Conservation (phyloP, 35 echinoderm and acorn worm genomes). For the Eucidaris tribuloides region DNA sequence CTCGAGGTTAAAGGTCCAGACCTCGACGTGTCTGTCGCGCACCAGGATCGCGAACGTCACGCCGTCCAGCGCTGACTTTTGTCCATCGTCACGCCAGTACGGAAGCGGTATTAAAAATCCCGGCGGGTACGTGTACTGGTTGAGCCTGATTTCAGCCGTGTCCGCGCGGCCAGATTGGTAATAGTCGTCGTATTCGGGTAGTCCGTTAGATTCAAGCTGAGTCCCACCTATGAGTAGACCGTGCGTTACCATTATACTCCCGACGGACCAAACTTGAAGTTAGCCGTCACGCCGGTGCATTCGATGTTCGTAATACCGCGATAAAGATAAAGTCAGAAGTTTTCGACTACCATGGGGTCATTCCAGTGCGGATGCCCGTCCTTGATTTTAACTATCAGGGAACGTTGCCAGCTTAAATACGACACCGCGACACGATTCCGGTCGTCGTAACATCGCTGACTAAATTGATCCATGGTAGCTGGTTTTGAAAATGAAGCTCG, state of each 20-base stretch:
- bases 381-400: constrained; percentile 9
- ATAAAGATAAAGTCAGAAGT: background rate
- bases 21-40: constrained; percentile 2
- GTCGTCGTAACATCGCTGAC: background rate
- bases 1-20: background rate
- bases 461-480: constrained; percentile 38
- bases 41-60: background rate
- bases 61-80: background rate
- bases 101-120: constrained; percentile 37
- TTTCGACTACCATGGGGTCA: background rate
- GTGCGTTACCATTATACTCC: background rate
- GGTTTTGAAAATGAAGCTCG: background rate
- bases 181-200: background rate
- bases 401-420: constrained; percentile 7
- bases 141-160: constrained; percentile 40
- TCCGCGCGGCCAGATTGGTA: constrained; percentile 16
- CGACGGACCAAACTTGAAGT: constrained; percentile 37
- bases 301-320: background rate
- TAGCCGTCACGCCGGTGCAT: constrained; percentile 4
- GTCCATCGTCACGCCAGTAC: constrained; percentile 27
- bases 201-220: background rate
- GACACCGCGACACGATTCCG: constrained; percentile 28
- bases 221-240: background rate
- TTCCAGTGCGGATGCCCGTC: constrained; percentile 14
- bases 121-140: background rate